Percentiles rank a stretch among this genome's conserved stretches.
Evolutionary conservation across 2,113 vertebrate genomes (phyloP).

Genomic region (Ailuropoda melanoleuca): DNA sequence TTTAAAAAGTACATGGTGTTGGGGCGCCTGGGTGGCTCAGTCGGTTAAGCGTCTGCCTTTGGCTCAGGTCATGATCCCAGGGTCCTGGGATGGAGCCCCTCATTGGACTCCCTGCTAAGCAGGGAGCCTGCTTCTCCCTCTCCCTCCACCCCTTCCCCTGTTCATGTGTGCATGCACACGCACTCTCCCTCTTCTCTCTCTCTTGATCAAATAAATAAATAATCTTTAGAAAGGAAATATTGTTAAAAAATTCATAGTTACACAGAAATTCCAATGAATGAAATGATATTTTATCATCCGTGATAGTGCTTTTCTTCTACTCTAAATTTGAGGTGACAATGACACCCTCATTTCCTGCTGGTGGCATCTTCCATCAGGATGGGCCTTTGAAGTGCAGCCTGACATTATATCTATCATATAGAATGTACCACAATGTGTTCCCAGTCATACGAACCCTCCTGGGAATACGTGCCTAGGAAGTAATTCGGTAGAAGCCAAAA

Average conservation of each 20-base stretch:
- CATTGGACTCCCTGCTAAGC: background rate
- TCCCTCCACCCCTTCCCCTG: background rate
- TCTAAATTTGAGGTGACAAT: background rate
- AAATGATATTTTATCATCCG: background rate
- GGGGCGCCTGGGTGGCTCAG: background rate
- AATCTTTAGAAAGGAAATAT: background rate
- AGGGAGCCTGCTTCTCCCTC: background rate
- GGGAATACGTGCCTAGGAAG: background rate
- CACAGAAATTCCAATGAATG: background rate
- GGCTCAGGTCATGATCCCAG: background rate
- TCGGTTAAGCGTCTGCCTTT: background rate
- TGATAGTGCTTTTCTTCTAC: background rate
- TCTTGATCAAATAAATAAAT: background rate
- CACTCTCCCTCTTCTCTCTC: too few relatives aligned
- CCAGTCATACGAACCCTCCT: background rate
- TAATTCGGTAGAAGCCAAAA: background rate
- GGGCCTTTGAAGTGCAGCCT: background rate
- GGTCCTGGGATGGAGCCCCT: background rate
- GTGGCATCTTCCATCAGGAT: background rate
- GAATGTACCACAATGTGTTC: background rate
- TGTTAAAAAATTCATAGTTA: background rate
- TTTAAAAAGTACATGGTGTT: background rate
- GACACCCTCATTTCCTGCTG: background rate
- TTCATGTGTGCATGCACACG: background rate
- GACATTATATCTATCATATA: background rate